Base-by-base conservation (phyloP, 2,888 invertebrate species). In the Cephus pulcher region DNA sequence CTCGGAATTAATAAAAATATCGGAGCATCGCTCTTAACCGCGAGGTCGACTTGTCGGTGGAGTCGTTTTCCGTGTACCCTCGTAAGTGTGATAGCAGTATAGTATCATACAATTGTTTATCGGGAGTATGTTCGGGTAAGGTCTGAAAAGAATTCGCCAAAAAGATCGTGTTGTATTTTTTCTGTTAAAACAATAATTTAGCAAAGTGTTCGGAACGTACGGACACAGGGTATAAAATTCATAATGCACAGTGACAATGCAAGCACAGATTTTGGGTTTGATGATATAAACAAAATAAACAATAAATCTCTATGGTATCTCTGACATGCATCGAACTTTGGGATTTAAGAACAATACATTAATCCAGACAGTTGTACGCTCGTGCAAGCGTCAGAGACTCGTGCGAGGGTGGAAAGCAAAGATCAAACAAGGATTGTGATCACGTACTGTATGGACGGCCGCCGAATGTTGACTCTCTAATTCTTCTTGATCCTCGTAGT, bases 401-500 rank as follows among this genome's bases (percentile, higher is more conserved):
- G 23, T 56, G 56, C 56, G 56, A 23, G 56, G 56, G 56, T 9
- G 56, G 23, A 56, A 56, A 23, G 56, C 56, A 23, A 15, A 56
- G 56, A 56, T 56, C 56, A 56, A 56, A 56, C 56, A 56, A 56
- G 56, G 56, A 32, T 71, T 71, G 84, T 87, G 82, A 83, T 89
- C 90, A 93, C 93, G 93, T 93, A 95, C 95, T 93, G 94, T 94
- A 92, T 94, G 94, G 87, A 94, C 93, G 84, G 94, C 94, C 85
- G 94, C 94, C 88, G 94, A 93, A 91, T 94, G 93, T 87, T 93
- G 94, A 89, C 93, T 93, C 86, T 92, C 93, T 87, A 94, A 93
- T 84, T 94, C 94, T 87, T 95, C 95, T 89, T 95, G 94, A 89
- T 94, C 94, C 91, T 95, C 95, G 91, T 95, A 95, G 92, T 95